phyloP scores from a whole-genome alignment of 1,140 invertebrate species.

The Theocolax elegans region DNA sequence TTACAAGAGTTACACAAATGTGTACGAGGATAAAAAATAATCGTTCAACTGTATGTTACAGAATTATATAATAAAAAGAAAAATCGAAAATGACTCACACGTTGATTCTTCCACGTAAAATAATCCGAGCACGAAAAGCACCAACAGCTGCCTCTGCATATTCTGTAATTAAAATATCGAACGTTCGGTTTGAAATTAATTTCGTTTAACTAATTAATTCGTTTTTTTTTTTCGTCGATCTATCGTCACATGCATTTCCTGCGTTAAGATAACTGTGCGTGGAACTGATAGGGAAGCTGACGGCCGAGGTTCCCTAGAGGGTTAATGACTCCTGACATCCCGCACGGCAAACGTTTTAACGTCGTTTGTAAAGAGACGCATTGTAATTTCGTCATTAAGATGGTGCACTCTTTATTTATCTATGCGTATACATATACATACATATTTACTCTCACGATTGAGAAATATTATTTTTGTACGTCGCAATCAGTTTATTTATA shows the following conservation, averaged over 20 bases:
- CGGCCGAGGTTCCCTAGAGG: background rate
- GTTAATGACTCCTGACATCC: conserved; percentile 20
- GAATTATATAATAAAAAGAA: no score
- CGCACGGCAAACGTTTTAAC: background rate
- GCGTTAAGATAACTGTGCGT: background rate
- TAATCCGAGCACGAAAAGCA: conserved; percentile 14
- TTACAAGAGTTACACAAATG: no score
- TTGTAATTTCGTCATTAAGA: conserved; percentile 1
- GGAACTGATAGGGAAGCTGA: background rate
- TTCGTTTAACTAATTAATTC: no score
- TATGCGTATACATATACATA: no score
- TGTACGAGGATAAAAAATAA: no score
- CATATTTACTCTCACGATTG: no score
- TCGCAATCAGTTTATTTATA: no score
- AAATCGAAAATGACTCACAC: no score
- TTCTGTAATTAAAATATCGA: conserved; percentile 7
- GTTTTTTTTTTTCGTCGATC: background rate
- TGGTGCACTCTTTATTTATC: no score
- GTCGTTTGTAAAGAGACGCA: background rate
- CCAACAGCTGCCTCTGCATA: conserved; percentile 29
- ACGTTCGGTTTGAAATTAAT: background rate
- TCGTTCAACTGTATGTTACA: no score
- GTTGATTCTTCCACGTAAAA: background rate
- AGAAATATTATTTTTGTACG: no score
- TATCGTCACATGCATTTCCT: background rate